Conservation (phyloP, 1,140 invertebrate species). For the Temnothorax longispinosus region DNA sequence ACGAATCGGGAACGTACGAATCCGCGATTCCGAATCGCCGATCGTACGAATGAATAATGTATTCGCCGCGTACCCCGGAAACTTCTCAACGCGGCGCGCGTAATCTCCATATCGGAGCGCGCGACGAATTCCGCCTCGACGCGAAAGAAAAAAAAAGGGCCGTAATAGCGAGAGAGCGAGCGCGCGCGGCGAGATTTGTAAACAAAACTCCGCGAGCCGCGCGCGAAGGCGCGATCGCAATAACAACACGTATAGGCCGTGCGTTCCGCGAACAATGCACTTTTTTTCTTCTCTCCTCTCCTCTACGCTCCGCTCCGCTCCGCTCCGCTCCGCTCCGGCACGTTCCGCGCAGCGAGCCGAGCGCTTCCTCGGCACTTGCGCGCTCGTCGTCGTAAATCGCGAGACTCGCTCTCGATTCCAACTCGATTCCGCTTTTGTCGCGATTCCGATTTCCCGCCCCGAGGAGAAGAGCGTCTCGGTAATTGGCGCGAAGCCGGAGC, state of each 20-base stretch:
- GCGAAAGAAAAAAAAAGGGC: background rate
- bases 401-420: background rate
- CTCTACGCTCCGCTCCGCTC: no score
- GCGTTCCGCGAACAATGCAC: background rate
- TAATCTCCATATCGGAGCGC: constrained; percentile 14
- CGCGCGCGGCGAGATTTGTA: background rate
- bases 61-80: background rate
- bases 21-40: constrained; percentile 23
- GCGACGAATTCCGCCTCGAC: background rate
- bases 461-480: constrained; percentile 54
- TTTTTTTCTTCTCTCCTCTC: background rate
- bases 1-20: constrained; percentile 11
- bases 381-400: background rate
- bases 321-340: no score
- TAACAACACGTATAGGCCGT: background rate
- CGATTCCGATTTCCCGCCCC: constrained; percentile 4
- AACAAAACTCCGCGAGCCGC: background rate
- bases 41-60: constrained; percentile 29
- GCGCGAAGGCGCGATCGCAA: background rate
- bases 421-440: background rate
- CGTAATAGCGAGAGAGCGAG: background rate
- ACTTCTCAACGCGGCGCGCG: background rate
- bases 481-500: constrained; percentile 68
- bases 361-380: background rate
- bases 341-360: background rate